Evolutionary conservation across 2,113 vertebrate species (phyloP).

Genomic region (Mohoua ochrocephala): DNA sequence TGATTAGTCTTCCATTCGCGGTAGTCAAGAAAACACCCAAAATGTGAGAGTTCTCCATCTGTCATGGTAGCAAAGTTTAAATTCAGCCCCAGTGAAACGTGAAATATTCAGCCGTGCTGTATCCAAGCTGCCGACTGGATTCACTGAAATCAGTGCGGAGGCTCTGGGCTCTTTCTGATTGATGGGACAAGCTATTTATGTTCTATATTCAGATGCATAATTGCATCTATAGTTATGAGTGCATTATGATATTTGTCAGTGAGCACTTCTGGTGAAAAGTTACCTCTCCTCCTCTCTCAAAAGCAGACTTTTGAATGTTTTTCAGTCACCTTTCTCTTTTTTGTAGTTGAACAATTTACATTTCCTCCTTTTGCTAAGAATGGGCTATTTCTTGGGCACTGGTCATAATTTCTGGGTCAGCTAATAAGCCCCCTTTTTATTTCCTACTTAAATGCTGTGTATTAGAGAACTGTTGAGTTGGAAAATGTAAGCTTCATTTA

Average conservation of each 20-base stretch:
- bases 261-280: not conserved
- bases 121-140: not conserved
- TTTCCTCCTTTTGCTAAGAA: not conserved
- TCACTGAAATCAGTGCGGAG: not conserved
- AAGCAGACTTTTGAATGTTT: not conserved
- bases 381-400: not conserved
- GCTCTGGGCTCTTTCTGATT: not conserved
- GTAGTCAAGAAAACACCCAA: not conserved
- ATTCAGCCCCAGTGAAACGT: not conserved
- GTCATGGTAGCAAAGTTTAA: not conserved
- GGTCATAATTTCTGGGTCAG: constrained; percentile 31
- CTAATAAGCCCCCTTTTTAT: not conserved
- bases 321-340: not conserved
- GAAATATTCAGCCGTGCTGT: not conserved
- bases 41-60: not conserved
- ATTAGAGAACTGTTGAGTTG: constrained; percentile 37
- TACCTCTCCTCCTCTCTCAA: not conserved
- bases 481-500: constrained; percentile 51
- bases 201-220: not conserved
- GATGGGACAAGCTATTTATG: not conserved
- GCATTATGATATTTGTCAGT: not conserved
- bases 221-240: not conserved
- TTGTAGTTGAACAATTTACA: not conserved
- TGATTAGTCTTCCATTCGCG: not conserved
- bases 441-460: not conserved